Conservation (phyloP, 1,140 invertebrate species). For the Drosophila sproati region DNA sequence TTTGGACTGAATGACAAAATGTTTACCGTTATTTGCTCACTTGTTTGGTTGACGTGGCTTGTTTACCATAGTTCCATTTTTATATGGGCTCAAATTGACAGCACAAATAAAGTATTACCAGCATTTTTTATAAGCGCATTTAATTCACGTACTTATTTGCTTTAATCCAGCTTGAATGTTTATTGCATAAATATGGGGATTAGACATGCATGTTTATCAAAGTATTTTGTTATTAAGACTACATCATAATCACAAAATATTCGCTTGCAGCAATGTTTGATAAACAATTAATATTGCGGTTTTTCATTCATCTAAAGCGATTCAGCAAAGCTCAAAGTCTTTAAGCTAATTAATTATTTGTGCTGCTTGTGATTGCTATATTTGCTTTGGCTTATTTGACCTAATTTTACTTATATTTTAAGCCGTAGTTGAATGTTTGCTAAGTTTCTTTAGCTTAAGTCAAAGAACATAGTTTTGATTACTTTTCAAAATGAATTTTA, state of each 20-base stretch:
- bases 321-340: neutral
- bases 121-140: neutral
- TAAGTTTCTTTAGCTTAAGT: no score
- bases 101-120: conserved; percentile 8
- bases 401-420: no score
- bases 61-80: conserved; percentile 16
- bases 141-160: neutral
- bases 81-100: conserved; percentile 33
- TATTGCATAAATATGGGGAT: conserved; percentile 15
- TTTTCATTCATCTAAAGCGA: neutral
- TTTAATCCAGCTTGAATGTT: conserved; percentile 16
- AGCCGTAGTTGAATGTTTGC: no score
- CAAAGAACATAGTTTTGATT: no score
- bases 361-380: neutral
- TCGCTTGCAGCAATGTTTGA: no score
- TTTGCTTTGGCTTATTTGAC: no score
- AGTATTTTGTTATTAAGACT: no score
- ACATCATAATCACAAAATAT: no score
- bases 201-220: neutral
- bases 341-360: neutral
- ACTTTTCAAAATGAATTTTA: no score
- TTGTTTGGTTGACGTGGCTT: conserved; percentile 7
- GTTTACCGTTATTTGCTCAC: conserved; percentile 47
- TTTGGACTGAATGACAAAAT: conserved; percentile 55
- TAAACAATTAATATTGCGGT: neutral